These are phyloP conservation scores for Campylorhamphus procurvoides DNA, from an alignment of 2,113 vertebrate species.

Conservation along the genomic window DNA sequence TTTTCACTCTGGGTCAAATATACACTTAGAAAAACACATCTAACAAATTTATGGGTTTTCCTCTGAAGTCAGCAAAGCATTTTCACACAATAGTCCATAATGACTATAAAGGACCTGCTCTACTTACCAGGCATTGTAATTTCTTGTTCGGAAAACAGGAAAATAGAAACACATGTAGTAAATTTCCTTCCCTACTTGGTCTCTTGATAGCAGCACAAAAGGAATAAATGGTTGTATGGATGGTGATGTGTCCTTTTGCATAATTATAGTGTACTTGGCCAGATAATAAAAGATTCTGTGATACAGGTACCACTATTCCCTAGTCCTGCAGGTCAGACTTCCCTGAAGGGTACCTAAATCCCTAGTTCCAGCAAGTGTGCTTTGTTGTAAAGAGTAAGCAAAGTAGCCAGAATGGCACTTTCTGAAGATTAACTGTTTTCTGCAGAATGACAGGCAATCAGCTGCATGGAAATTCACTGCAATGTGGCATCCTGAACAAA, in stretches of 20 bases:
- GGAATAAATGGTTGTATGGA: background rate
- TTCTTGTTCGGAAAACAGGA: constrained; percentile 11
- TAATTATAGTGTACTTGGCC: background rate
- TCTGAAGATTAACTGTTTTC: background rate
- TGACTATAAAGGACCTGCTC: background rate
- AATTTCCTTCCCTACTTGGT: background rate
- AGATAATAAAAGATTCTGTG: background rate
- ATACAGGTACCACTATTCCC: background rate
- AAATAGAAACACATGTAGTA: background rate
- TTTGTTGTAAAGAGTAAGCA: background rate
- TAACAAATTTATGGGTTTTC: constrained; percentile 15
- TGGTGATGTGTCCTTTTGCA: background rate
- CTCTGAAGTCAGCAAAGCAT: background rate
- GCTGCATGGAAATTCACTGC: background rate
- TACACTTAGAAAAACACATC: background rate
- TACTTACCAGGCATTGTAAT: background rate
- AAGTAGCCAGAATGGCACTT: background rate
- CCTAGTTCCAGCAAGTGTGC: background rate
- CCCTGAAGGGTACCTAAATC: background rate
- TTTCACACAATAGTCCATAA: constrained; percentile 25
- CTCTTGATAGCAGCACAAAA: background rate
- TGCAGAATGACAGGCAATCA: background rate
- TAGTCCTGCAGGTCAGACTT: background rate
- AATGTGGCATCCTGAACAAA: background rate
- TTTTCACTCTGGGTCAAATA: constrained; percentile 27